Evolutionary conservation across 1,140 invertebrate genomes (phyloP).

Genomic region (Aphelinus atriplicis): DNA sequence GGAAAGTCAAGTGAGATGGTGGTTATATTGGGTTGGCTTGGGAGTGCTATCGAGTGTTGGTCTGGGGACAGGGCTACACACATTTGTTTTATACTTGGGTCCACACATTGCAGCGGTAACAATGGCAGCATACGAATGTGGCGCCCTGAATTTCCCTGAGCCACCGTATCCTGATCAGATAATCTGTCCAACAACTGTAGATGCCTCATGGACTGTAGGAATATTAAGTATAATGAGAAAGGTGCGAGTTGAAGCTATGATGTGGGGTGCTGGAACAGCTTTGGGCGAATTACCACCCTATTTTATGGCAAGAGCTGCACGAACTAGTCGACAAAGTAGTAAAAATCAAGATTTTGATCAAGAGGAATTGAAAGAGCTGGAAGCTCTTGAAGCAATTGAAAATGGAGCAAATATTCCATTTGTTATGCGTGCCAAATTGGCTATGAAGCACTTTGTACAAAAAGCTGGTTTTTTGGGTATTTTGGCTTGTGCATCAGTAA

Average conservation of each 20-base stretch:
- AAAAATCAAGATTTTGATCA: constrained; percentile 68
- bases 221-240: constrained; percentile 94
- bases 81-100: constrained; percentile 96
- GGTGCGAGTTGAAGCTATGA: constrained; percentile 94
- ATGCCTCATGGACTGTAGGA: constrained; percentile 70
- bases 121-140: constrained; percentile 97
- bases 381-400: constrained; percentile 75
- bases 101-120: constrained; percentile 95
- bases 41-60: constrained; percentile 97
- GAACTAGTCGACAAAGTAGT: constrained; percentile 72
- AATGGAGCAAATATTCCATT: constrained; percentile 71
- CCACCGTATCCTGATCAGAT: constrained; percentile 92
- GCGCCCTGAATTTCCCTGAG: constrained; percentile 91
- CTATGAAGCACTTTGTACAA: constrained; percentile 92
- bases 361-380: constrained; percentile 82
- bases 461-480: constrained; percentile 98
- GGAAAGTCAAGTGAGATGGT: constrained; percentile 75
- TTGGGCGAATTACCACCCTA: constrained; percentile 95
- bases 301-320: constrained; percentile 96
- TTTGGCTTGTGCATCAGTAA: constrained; percentile 93
- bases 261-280: constrained; percentile 98
- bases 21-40: constrained; percentile 92
- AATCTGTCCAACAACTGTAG: constrained; percentile 76
- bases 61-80: constrained; percentile 97
- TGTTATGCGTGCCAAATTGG: constrained; percentile 83